A percentile compares a stretch with the other conserved stretches of the same genome.
phyloP scores from a whole-genome alignment of 1,140 invertebrate genomes.

The Drosophila malerkotliana region DNA sequence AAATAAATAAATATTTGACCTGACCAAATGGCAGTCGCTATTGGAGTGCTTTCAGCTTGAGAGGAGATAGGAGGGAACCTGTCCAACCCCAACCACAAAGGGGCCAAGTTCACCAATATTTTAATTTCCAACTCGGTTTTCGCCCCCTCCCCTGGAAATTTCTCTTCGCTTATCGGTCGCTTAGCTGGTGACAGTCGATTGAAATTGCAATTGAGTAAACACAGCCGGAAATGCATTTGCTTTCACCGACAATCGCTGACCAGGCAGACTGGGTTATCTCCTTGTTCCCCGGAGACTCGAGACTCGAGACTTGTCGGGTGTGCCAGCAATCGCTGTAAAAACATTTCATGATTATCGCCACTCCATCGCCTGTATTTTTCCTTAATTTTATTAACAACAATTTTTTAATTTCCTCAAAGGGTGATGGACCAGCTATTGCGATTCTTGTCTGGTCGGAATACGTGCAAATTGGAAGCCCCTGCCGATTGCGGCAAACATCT shows the following conservation, averaged over 20 bases:
- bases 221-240: constrained; percentile 78
- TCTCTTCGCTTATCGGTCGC: constrained; percentile 58
- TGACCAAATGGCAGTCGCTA: constrained; percentile 47
- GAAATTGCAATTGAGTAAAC: constrained; percentile 74
- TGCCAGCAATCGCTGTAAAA: constrained; percentile 17
- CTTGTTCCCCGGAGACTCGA: constrained; percentile 5
- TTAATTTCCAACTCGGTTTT: constrained; percentile 55
- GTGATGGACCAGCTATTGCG: background rate
- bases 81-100: constrained; percentile 48
- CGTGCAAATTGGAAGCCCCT: constrained; percentile 32
- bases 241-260: constrained; percentile 55
- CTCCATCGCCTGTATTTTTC: background rate
- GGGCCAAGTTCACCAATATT: constrained; percentile 71
- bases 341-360: constrained; percentile 6
- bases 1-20: constrained; percentile 56
- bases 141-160: constrained; percentile 19
- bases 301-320: background rate
- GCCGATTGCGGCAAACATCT: constrained; percentile 67
- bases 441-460: background rate
- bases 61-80: constrained; percentile 23
- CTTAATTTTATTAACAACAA: background rate
- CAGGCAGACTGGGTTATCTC: constrained; percentile 53
- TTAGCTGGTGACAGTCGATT: constrained; percentile 31
- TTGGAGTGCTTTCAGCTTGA: constrained; percentile 6
- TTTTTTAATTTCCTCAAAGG: background rate